These are phyloP conservation scores for Platysternon megacephalum DNA, from an alignment of 2,113 vertebrate species.

Conservation along the genomic window DNA sequence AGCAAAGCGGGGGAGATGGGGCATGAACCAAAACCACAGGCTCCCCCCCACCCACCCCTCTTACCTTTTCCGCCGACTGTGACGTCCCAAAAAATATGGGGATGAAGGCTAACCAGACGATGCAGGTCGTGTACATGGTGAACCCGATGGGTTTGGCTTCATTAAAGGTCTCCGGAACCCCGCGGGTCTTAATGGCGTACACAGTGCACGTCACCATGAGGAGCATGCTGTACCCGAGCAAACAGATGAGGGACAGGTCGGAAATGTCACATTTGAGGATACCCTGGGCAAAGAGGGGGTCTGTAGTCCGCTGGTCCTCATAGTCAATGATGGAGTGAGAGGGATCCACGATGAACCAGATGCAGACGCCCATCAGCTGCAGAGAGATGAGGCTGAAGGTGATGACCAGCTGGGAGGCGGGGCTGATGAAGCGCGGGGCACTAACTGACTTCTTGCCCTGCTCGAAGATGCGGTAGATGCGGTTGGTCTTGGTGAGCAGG, in stretches of 20 bases:
- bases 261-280: slow-evolving; percentile 93
- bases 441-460: slow-evolving; percentile 96
- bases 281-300: slow-evolving; percentile 89
- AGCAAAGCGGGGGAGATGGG: background rate
- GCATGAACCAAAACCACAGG: background rate
- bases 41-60: background rate
- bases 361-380: slow-evolving; percentile 93
- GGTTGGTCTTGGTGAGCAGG: slow-evolving; percentile 96
- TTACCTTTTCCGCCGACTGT: slow-evolving; percentile 90
- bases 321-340: slow-evolving; percentile 96
- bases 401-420: slow-evolving; percentile 94
- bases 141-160: slow-evolving; percentile 98
- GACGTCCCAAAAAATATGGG: slow-evolving; percentile 98
- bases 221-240: slow-evolving; percentile 97
- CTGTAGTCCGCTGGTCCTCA: slow-evolving; percentile 94
- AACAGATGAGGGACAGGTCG: slow-evolving; percentile 96
- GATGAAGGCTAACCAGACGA: slow-evolving; percentile 97
- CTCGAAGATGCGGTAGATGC: slow-evolving; percentile 98
- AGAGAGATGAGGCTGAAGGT: slow-evolving; percentile 96
- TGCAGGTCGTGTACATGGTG: slow-evolving; percentile 99
- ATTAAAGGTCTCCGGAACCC: slow-evolving; percentile 96
- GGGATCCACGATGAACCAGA: slow-evolving; percentile 96
- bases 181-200: slow-evolving; percentile 96
- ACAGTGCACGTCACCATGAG: slow-evolving; percentile 98
- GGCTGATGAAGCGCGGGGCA: slow-evolving; percentile 93